Percentiles rank a stretch among this genome's conserved stretches.
phyloP scores from a whole-genome alignment of 2,797 vertebrate genomes.

The Anguilla megastoma region DNA sequence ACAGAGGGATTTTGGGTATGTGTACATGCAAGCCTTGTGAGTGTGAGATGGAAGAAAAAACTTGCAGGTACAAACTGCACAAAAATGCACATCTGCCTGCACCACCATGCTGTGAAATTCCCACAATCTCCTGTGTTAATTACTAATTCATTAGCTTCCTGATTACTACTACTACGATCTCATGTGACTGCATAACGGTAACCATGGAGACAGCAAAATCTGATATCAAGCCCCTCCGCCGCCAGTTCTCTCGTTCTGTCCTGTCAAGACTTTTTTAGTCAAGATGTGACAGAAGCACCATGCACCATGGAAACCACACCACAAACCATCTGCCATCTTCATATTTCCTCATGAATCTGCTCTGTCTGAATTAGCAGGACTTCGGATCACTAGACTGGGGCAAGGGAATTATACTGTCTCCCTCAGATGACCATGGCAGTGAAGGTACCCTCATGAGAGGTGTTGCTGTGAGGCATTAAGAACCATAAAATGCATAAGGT shows the following conservation, averaged over 20 bases:
- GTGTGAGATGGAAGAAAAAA: conserved; percentile 15
- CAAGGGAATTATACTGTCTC: neutral
- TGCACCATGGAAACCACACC: neutral
- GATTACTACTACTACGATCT: neutral
- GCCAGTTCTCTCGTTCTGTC: neutral
- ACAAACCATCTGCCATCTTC: neutral
- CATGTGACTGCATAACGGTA: conserved; percentile 8
- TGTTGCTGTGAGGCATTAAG: neutral
- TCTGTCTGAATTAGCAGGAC: neutral
- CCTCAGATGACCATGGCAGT: neutral
- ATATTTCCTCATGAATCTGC: neutral
- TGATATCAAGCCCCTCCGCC: neutral
- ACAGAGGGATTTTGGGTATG: neutral
- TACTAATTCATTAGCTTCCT: conserved; percentile 25
- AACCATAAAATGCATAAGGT: no score
- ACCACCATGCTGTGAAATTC: conserved; percentile 5
- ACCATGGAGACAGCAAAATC: conserved; percentile 23
- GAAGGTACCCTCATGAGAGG: neutral
- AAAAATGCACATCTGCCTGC: neutral
- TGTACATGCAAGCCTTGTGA: neutral
- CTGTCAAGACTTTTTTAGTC: neutral
- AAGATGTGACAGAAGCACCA: neutral
- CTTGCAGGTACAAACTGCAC: neutral
- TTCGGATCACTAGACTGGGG: neutral
- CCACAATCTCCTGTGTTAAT: conserved; percentile 30